Evolutionary conservation across 2,113 vertebrate species (phyloP), one percentile per base, ranked within the genome.

Genomic region (Chloebia gouldiae): DNA sequence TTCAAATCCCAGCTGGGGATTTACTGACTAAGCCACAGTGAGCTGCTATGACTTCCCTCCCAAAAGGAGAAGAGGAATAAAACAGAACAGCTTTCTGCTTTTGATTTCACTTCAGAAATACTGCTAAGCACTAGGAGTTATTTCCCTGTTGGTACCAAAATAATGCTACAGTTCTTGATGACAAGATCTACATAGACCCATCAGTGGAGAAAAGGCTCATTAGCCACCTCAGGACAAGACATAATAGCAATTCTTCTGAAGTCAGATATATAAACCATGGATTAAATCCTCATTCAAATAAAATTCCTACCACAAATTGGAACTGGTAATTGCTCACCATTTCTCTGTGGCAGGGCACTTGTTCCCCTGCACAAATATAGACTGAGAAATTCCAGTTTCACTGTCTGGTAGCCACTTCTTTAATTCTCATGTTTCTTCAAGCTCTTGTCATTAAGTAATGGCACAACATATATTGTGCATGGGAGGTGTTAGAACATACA

Each of bases 1-100:
- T 96, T 81, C 63, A 88, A 93, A 95, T 82, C 88, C 95, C 96
- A 98, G 96, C 97, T 97, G 97, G 96, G 90, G 71, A 96, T 84
- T 97, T 93, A 98, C 92, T 96, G 92, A 96, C 94, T 96, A 81
- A 97, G 94, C 91, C 94, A 95, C 96, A 95, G 87, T 73, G 79
- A 97, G 90, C 68, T 88, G 95, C 94, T 81, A 75, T 77, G 65
- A 44, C 22, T 71, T 83, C 72, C 57, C 60, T 90, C 40, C 92
- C 90, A 88, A 88, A 97, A 97, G 92, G 78, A 96, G 93, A 95
- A 92, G 69, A 92, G 90, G 90, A 80, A 88, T 84, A 90, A 96
- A 97, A 88, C 42, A 92, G 76, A 68, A 93, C 77, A 42, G 37
- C 66, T 90, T 86, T 97, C 86, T 93, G 90, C 69, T 81, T 96